phyloP scores from a whole-genome alignment of 2,797 vertebrate species.

The Sebastes steindachneri region DNA sequence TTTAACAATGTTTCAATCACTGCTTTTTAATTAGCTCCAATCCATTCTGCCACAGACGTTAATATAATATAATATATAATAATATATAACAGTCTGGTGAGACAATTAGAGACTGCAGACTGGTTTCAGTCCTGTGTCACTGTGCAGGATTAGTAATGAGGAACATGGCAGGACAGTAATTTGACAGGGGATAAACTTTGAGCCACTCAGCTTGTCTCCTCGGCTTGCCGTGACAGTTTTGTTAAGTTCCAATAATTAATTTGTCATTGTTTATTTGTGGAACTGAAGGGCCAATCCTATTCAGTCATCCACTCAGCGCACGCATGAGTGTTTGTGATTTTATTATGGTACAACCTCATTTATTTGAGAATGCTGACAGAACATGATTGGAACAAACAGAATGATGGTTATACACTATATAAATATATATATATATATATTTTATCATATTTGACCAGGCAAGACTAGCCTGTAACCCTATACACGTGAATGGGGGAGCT shows the following conservation, averaged over 20 bases:
- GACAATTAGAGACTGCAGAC: conserved; percentile 35
- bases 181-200: conserved; percentile 67
- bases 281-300: conserved; percentile 43
- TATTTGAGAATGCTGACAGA: neutral
- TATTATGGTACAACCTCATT: conserved; percentile 8
- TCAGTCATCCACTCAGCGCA: neutral
- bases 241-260: conserved; percentile 70
- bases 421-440: neutral
- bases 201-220: conserved; percentile 40
- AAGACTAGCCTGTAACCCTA: no score
- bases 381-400: neutral
- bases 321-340: neutral
- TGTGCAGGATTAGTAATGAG: conserved; percentile 65
- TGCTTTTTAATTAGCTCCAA: neutral
- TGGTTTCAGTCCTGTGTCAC: conserved; percentile 20
- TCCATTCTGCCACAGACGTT: neutral
- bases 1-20: neutral
- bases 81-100: neutral
- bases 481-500: no score
- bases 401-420: neutral
- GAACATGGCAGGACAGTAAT: conserved; percentile 61
- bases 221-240: conserved; percentile 39
- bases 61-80: no score
- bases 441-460: no score
- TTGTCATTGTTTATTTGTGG: conserved; percentile 70